Evolutionary conservation across 2,888 invertebrate genomes (phyloP).

Genomic region (Piscicola geometra): DNA sequence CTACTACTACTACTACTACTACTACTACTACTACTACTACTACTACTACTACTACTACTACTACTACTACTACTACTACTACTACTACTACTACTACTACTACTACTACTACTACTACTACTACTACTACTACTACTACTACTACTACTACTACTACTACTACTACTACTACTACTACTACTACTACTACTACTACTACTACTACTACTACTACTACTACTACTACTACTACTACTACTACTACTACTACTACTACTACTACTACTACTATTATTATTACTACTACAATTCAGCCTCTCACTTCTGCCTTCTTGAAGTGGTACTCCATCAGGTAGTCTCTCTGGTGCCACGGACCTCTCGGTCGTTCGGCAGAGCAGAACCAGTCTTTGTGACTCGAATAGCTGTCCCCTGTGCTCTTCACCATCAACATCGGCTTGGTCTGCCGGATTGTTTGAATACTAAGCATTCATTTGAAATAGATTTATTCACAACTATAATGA

Average conservation of each 20-base stretch:
- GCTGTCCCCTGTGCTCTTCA: no score
- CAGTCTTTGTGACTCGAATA: no score
- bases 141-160: conserved; percentile 36
- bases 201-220: conserved; percentile 38
- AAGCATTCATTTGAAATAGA: no score
- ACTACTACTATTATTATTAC: conserved; percentile 20
- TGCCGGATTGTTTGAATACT: no score
- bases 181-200: conserved; percentile 37
- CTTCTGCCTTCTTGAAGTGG: no score
- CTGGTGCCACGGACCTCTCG: no score
- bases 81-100: conserved; percentile 24
- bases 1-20: conserved; percentile 35
- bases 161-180: conserved; percentile 36
- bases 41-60: conserved; percentile 36
- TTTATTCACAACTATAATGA: no score
- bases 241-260: conserved; percentile 37
- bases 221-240: conserved; percentile 38
- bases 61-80: conserved; percentile 35
- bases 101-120: conserved; percentile 24
- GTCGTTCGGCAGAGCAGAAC: no score
- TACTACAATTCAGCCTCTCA: not conserved
- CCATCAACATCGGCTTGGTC: no score
- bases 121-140: conserved; percentile 35
- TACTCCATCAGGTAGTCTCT: no score
- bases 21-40: conserved; percentile 36